Conservation (phyloP, 35 echinoderm and acorn worm species). For the Anneissia japonica region DNA sequence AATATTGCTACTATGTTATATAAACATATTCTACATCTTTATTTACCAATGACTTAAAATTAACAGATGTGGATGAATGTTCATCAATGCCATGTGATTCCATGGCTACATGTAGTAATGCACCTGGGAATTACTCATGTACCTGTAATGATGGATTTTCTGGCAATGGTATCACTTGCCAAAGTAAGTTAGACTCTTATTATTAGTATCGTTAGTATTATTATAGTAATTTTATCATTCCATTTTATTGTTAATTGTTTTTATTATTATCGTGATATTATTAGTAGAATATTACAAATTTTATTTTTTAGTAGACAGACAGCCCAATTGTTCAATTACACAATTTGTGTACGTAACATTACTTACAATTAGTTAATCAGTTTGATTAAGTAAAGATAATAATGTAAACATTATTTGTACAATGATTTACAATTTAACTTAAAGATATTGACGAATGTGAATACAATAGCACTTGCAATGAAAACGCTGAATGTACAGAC, state of each 20-base stretch:
- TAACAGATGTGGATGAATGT: slow-evolving; percentile 31
- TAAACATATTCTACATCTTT: too few species aligned
- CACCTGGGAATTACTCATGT: slow-evolving; percentile 8
- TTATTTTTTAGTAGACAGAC: not conserved
- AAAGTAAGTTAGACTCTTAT: not conserved
- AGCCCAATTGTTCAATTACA: not conserved
- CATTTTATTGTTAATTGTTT: not conserved
- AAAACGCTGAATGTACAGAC: slow-evolving; percentile 3
- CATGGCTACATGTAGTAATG: not conserved
- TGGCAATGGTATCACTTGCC: not conserved
- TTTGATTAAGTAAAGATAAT: too few species aligned
- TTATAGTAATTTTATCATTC: not conserved
- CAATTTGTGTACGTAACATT: not conserved
- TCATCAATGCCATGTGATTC: not conserved
- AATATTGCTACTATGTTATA: too few species aligned
- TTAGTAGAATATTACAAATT: not conserved
- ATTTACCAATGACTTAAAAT: too few species aligned
- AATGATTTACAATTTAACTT: too few species aligned
- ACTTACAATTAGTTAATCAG: not conserved
- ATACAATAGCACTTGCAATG: not conserved
- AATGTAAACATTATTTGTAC: too few species aligned
- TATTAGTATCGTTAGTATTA: too few species aligned
- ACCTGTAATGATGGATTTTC: slow-evolving; percentile 18
- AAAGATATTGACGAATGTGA: slow-evolving; percentile 46
- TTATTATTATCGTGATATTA: too few species aligned